Evolutionary conservation across 2,797 vertebrate species (phyloP).

Genomic region (Dallia pectoralis): DNA sequence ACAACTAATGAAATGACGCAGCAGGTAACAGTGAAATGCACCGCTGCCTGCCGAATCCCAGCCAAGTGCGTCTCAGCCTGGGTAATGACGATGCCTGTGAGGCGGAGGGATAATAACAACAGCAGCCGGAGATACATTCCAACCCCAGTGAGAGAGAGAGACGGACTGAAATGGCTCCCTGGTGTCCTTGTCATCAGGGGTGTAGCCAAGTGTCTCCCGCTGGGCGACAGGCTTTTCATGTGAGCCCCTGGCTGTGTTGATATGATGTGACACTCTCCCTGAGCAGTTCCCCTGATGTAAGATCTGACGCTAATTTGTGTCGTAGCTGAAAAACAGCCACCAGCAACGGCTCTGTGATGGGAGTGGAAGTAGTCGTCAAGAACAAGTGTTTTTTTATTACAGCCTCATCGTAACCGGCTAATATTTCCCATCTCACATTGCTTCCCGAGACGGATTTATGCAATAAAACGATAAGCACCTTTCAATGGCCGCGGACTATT

Average conservation of each 20-base stretch:
- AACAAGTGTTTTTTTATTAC: not conserved
- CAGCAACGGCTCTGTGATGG: not conserved
- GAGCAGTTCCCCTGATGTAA: slow-evolving; percentile 3
- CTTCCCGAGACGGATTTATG: not conserved
- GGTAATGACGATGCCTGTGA: no score
- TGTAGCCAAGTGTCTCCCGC: not conserved
- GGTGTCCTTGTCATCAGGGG: not conserved
- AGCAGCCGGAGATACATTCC: slow-evolving; percentile 3
- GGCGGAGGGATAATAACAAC: slow-evolving; percentile 24
- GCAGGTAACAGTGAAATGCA: slow-evolving; percentile 41
- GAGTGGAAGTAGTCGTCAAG: not conserved
- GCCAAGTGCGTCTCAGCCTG: slow-evolving; percentile 23
- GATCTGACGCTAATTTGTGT: slow-evolving; percentile 16
- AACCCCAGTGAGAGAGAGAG: slow-evolving; percentile 12
- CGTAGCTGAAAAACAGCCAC: slow-evolving; percentile 12
- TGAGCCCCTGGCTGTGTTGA: not conserved
- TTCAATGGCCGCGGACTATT: not conserved
- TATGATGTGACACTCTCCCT: not conserved
- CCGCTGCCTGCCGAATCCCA: slow-evolving; percentile 11
- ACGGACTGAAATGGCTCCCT: not conserved
- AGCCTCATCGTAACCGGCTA: not conserved
- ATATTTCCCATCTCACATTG: not conserved
- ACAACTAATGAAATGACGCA: slow-evolving; percentile 49
- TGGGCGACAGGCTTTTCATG: not conserved
- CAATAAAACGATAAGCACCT: not conserved